Conservation (phyloP, 1,140 invertebrate genomes). For the Aphis gossypii region DNA sequence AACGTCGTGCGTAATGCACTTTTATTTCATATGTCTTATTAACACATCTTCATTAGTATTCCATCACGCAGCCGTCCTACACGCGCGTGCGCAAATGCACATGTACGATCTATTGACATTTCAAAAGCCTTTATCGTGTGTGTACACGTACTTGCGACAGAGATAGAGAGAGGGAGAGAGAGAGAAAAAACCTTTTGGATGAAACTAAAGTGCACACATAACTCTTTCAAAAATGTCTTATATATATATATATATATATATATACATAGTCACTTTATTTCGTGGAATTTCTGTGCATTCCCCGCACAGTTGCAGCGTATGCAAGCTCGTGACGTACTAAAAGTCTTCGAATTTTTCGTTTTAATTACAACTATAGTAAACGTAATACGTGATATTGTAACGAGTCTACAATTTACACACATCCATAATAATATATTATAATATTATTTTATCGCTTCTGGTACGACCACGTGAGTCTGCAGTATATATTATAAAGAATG, state of each 20-base stretch:
- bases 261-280: not conserved
- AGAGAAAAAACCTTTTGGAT: not conserved
- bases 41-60: slow-evolving; percentile 49
- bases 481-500: not conserved
- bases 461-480: not conserved
- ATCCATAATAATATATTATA: not conserved
- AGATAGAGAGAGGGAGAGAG: not conserved
- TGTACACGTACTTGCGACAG: not conserved
- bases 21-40: slow-evolving; percentile 32
- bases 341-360: not conserved
- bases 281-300: not conserved
- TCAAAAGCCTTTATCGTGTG: not conserved
- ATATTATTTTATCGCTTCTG: not conserved
- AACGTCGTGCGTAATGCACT: slow-evolving; percentile 24
- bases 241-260: not conserved
- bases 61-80: not conserved
- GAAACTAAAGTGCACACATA: not conserved
- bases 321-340: not conserved
- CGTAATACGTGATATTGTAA: not conserved
- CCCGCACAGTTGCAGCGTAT: too few relatives aligned
- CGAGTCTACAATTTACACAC: not conserved
- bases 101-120: not conserved
- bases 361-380: not conserved
- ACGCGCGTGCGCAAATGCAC: not conserved
- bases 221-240: not conserved